Evolutionary conservation across 2,797 vertebrate species (phyloP), one percentile per base, ranked within the genome.

Genomic region (Acestrorhynchus altus): DNA sequence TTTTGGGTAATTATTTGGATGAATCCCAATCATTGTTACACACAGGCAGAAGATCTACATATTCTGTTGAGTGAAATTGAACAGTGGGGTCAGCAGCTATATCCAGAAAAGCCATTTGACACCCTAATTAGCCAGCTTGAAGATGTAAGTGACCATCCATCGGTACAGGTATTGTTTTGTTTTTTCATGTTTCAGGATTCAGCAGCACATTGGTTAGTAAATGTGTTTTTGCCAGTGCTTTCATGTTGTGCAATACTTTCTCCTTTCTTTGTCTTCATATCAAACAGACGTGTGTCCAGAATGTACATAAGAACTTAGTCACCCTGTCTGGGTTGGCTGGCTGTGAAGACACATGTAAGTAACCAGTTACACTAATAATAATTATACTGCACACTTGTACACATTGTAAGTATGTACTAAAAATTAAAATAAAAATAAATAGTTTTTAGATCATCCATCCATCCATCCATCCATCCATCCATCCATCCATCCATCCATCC

Each of bases 341-440:
- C 46, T 49, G 18, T 20, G 72, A 60, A 65, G 63, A 76, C 28
- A n/a, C 40, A 74, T 74, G 80, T 84, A 64, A 79, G 69, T 64
- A 31, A 46, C 28, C 18, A 16, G 18, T 52, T 49, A 49, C 6
- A 35, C 31, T n/a, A n/a, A n/a, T n/a, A n/a, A n/a, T n/a, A n/a
- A n/a, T n/a, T n/a, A 35, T 6, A 2, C 10, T 1, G 4, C 22
- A 18, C 11, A 24, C 1, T 0, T 63, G 71, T 40, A 44, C 22
- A 9, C 7, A 22, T 24, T 47, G 44, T 16, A 47, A 39, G 18
- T 12, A 12, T 65, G 15, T 65, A 61, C 3, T 8, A 60, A 28
- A 60, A 9, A 56, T 8, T 16, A 49, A 4, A 4, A 51, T 1
- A 8, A 6, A 0, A 7, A 12, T 9, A 51, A 20, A 4, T 1